Percentiles rank a stretch among this genome's conserved stretches.
Evolutionary conservation across 1,140 invertebrate species (phyloP).

Genomic region (Papilio glaucus): DNA sequence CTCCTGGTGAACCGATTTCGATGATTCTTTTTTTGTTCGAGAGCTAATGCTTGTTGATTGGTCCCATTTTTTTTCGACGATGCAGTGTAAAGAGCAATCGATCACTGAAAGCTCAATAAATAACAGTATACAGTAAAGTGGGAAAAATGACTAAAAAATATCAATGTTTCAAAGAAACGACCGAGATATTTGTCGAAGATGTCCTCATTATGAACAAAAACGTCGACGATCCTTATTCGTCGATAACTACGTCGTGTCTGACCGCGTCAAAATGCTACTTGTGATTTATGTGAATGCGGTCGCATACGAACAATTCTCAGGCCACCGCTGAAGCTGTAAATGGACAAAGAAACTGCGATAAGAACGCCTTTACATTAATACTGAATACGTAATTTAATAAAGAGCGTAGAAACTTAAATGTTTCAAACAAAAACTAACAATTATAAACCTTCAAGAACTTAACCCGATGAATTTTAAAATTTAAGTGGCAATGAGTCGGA

Average conservation of each 20-base stretch:
- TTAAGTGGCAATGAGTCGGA: no score
- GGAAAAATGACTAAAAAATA: not conserved
- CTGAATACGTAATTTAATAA: no score
- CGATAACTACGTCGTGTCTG: slow-evolving; percentile 13
- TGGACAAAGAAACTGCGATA: not conserved
- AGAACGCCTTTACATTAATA: not conserved
- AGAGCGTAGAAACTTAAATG: no score
- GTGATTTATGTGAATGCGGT: slow-evolving; percentile 17
- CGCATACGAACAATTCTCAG: not conserved
- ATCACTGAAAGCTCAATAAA: slow-evolving; percentile 9
- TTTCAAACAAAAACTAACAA: no score
- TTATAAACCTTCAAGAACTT: no score
- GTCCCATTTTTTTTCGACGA: no score
- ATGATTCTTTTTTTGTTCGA: no score
- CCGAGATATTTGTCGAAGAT: not conserved
- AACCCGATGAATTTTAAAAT: no score
- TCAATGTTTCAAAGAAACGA: not conserved
- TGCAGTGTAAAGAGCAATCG: no score
- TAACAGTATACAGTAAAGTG: not conserved
- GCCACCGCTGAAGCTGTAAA: not conserved
- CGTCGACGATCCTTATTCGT: slow-evolving; percentile 5
- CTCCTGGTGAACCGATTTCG: no score
- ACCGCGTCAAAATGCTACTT: slow-evolving; percentile 11
- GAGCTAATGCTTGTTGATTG: no score
- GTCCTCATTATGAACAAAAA: slow-evolving; percentile 15